Conservation (phyloP, 2,797 vertebrate genomes). For the Liasis olivaceus region DNA sequence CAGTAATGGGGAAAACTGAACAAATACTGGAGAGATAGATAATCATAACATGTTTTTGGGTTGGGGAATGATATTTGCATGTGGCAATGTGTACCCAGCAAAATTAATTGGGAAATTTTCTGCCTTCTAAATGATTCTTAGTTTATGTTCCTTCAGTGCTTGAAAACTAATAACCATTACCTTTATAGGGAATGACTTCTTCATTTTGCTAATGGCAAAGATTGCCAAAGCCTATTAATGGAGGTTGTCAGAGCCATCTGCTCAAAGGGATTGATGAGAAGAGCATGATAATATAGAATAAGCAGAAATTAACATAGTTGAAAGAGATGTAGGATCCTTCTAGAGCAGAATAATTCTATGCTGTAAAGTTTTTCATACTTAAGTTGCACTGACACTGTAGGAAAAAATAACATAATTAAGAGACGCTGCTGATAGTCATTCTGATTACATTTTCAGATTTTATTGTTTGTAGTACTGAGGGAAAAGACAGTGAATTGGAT, state of each 20-base stretch:
- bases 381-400: not conserved
- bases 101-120: no score
- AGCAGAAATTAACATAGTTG: not conserved
- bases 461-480: not conserved
- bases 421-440: not conserved
- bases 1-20: no score
- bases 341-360: not conserved
- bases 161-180: not conserved
- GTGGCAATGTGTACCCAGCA: no score
- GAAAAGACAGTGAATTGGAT: not conserved
- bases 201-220: not conserved
- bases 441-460: not conserved
- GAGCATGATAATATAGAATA: not conserved
- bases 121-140: not conserved
- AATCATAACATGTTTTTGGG: no score
- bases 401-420: not conserved
- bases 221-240: not conserved
- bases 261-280: not conserved
- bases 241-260: not conserved
- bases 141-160: not conserved
- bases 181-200: not conserved
- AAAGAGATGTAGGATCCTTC: not conserved
- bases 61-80: no score
- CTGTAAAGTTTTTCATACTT: not conserved
- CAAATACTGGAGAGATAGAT: no score